Evolutionary conservation across 1,140 invertebrate species (phyloP).

Genomic region (Harpegnathos saltator): DNA sequence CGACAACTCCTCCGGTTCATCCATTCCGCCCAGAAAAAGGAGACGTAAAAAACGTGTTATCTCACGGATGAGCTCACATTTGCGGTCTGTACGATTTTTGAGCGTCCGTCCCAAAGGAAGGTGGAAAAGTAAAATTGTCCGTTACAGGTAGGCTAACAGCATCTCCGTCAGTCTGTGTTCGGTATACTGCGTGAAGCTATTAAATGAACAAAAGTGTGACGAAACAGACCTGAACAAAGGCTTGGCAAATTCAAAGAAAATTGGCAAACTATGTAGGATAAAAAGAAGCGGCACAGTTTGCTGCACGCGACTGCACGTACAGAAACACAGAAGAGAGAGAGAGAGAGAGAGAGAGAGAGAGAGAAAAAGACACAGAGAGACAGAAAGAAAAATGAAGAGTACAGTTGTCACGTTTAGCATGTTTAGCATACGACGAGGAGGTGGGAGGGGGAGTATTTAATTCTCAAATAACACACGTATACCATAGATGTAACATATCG

Average conservation of each 20-base stretch:
- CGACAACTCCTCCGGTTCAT: not conserved
- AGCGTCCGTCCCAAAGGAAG: not conserved
- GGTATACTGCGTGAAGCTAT: not conserved
- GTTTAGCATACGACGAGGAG: constrained; percentile 2
- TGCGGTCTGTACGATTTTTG: not conserved
- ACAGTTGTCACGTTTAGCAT: constrained; percentile 11
- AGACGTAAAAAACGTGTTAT: constrained; percentile 6
- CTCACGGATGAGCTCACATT: not conserved
- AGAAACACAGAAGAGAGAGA: constrained; percentile 16
- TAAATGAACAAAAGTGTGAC: constrained; percentile 24
- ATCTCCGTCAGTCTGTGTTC: not conserved
- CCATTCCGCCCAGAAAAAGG: not conserved
- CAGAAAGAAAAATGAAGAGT: not conserved
- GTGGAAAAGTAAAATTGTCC: not conserved
- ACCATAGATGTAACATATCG: constrained; percentile 9
- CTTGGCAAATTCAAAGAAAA: constrained; percentile 26
- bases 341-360: not conserved
- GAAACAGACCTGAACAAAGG: not conserved
- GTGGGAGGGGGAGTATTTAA: too few species aligned
- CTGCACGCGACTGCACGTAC: constrained; percentile 14
- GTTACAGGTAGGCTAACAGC: not conserved
- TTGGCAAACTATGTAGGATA: constrained; percentile 36
- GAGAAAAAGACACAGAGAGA: not conserved
- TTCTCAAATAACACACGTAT: constrained; percentile 22
- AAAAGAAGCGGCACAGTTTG: constrained; percentile 40